Evolutionary conservation across 2,113 vertebrate genomes (phyloP), one percentile per base, ranked within the genome.

Genomic region (Pygathrix nemaeus): DNA sequence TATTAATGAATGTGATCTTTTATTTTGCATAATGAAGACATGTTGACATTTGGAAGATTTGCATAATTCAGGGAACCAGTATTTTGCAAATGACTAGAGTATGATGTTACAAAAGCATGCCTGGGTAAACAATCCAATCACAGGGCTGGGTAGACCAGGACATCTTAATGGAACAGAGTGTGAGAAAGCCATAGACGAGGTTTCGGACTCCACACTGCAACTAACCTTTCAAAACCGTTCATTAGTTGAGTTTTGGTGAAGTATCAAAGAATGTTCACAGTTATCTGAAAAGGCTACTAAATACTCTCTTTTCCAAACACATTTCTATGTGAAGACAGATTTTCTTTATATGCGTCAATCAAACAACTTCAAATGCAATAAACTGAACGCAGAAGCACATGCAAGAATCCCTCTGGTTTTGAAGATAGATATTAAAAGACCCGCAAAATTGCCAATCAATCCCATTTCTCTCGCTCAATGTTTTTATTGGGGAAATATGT

Each of bases 121-220:
- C 61, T 32, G 25, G 55, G 66, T 3, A 38, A 14, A 23, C n/a
- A 16, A 25, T 27, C 1, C 30, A 20, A 16, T 32, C 59, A 2
- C 12, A 9, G 84, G 0, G 12, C 78, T 23, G 8, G 85, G 7
- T 12, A 38, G 40, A 18, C 8, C 50, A 1, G n/a, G 0, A 20
- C 30, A 32, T 4, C 57, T 27, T 25, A 59, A 20, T 2, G 23
- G 1, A 6, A 21, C 45, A 5, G 40, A 8, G 9, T 4, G 30
- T 57, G 50, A 59, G 13, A 43, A 35, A 75, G 68, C 27, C 78
- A 16, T 2, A 8, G 70, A 17, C 7, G 2, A 11, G 64, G 38
- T 35, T 57, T 40, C 61, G 16, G 27, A 59, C 20, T 50, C 84
- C 72, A 23, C 27, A 8, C 7, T 12, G 52, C 66, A 50, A 57